These are phyloP conservation scores for Psammodynastes pulverulentus DNA, from an alignment of 2,113 vertebrate species.

Conservation along the genomic window DNA sequence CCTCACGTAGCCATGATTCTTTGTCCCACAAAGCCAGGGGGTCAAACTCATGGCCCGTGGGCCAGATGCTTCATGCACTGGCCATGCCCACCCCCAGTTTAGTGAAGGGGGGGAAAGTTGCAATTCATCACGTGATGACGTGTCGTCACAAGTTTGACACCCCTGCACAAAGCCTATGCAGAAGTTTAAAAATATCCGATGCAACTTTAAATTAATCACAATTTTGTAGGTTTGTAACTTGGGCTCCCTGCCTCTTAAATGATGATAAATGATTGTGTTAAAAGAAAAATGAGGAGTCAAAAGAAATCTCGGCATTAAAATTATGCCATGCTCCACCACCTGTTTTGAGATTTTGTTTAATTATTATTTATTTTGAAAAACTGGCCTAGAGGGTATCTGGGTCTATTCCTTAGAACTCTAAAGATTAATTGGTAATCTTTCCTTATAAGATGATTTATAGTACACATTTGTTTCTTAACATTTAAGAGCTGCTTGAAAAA, in stretches of 20 bases:
- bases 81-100: no score
- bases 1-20: background rate
- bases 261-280: background rate
- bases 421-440: conserved; percentile 16
- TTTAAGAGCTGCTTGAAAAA: conserved; percentile 15
- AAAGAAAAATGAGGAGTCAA: background rate
- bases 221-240: background rate
- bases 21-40: background rate
- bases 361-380: conserved; percentile 20
- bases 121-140: no score
- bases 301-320: background rate
- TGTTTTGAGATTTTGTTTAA: background rate
- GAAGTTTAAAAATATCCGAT: background rate
- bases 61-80: no score
- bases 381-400: background rate
- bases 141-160: no score
- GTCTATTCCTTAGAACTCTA: background rate
- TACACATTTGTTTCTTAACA: background rate
- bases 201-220: background rate
- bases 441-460: conserved; percentile 6
- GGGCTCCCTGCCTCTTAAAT: background rate
- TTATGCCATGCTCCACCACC: background rate
- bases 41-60: no score
- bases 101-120: no score
- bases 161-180: background rate